Evolutionary conservation across 37 sponge, comb jelly and placozoan genomes (phyloP).

Genomic region (Axinella damicornis): DNA sequence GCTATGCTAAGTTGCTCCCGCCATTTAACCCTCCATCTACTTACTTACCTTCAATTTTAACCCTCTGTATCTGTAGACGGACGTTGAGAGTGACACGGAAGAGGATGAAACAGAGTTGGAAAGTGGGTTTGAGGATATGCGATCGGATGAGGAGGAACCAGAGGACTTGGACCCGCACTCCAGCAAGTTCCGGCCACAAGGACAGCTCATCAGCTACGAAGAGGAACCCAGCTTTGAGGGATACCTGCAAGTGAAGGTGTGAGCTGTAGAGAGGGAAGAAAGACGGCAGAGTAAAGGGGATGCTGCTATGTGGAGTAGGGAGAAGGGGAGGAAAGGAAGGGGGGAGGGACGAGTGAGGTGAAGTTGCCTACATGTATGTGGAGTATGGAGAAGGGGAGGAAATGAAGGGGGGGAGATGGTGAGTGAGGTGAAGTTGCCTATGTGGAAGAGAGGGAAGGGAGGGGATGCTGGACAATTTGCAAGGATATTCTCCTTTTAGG

Average conservation of each 20-base stretch:
- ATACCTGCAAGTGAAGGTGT: conserved; percentile 69
- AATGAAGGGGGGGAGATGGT: neutral
- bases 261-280: neutral
- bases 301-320: neutral
- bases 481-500: neutral
- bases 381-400: neutral
- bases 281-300: neutral
- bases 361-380: no score
- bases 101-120: conserved; percentile 49
- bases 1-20: no score
- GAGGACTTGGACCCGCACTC: conserved; percentile 73
- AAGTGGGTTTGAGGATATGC: conserved; percentile 12
- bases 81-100: conserved; percentile 43
- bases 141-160: conserved; percentile 47
- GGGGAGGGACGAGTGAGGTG: no score
- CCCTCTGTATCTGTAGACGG: conserved; percentile 7
- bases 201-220: conserved; percentile 53
- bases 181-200: conserved; percentile 51
- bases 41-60: neutral
- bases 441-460: no score
- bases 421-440: no score
- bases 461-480: no score
- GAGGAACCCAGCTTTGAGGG: conserved; percentile 78
- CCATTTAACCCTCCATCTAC: neutral
- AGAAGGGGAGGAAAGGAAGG: neutral